Evolutionary conservation across 2,797 vertebrate species (phyloP).

Genomic region (Xiphophorus birchmanni): DNA sequence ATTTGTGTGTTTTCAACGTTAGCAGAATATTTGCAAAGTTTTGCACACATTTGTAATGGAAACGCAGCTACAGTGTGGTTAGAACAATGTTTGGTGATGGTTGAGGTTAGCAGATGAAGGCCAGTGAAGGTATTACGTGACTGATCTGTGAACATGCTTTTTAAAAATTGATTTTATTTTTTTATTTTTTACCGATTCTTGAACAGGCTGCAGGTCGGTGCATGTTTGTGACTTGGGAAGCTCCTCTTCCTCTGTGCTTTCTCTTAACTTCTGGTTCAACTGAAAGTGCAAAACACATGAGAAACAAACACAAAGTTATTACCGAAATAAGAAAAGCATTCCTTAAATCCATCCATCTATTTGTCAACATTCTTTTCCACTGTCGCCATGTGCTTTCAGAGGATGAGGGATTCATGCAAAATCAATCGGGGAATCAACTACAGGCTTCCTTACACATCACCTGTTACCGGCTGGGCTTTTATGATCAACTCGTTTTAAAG

Average conservation of each 20-base stretch:
- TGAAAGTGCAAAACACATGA: constrained; percentile 46
- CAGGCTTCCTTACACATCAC: no score
- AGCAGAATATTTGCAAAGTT: no score
- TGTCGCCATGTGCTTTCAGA: no score
- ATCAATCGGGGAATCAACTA: no score
- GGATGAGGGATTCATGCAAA: no score
- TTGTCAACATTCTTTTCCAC: no score
- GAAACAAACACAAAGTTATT: neutral
- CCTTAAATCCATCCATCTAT: neutral
- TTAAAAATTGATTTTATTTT: no score
- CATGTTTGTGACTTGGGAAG: constrained; percentile 69
- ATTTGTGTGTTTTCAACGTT: no score
- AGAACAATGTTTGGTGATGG: neutral
- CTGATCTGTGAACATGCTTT: neutral
- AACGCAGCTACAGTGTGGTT: neutral
- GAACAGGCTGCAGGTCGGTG: constrained; percentile 75
- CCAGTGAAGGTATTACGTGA: neutral
- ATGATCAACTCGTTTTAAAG: no score
- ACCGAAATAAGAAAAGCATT: neutral
- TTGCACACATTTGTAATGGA: no score
- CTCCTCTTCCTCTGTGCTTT: constrained; percentile 84
- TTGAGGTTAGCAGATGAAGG: neutral
- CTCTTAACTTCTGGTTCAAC: constrained; percentile 86
- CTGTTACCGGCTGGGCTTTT: no score
- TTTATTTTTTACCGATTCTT: constrained; percentile 76